Percentiles rank a stretch among this genome's conserved stretches.
Evolutionary conservation across 2,797 vertebrate genomes (phyloP).

Genomic region (Amblyraja radiata): DNA sequence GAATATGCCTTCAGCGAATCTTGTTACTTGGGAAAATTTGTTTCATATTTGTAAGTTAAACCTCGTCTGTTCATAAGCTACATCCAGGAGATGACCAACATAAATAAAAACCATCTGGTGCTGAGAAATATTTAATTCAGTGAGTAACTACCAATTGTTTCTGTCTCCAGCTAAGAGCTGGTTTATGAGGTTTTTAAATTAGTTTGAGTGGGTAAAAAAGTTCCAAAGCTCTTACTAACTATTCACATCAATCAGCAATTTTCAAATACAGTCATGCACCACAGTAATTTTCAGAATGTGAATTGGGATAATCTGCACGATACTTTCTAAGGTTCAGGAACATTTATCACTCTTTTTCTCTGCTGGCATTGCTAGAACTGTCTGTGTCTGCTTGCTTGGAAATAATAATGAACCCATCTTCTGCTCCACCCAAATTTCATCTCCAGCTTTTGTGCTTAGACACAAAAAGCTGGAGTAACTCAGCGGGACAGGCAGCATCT

Average conservation of each 20-base stretch:
- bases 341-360: neutral
- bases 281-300: neutral
- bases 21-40: neutral
- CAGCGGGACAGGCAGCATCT: no score
- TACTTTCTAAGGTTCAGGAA: neutral
- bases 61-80: neutral
- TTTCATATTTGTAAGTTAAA: neutral
- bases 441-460: no score
- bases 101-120: conserved; percentile 1
- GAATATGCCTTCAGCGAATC: neutral
- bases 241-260: no score
- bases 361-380: neutral
- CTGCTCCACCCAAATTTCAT: no score
- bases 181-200: neutral
- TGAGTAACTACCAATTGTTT: neutral
- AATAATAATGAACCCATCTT: neutral
- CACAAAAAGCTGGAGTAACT: no score
- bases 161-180: conserved; percentile 12
- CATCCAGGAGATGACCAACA: neutral
- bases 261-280: no score
- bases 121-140: conserved; percentile 6
- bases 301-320: neutral
- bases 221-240: neutral
- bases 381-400: neutral
- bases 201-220: neutral